These are phyloP conservation scores for Antedon mediterranea DNA, from an alignment of 53 echinoderm and acorn worm species.

Conservation along the genomic window DNA sequence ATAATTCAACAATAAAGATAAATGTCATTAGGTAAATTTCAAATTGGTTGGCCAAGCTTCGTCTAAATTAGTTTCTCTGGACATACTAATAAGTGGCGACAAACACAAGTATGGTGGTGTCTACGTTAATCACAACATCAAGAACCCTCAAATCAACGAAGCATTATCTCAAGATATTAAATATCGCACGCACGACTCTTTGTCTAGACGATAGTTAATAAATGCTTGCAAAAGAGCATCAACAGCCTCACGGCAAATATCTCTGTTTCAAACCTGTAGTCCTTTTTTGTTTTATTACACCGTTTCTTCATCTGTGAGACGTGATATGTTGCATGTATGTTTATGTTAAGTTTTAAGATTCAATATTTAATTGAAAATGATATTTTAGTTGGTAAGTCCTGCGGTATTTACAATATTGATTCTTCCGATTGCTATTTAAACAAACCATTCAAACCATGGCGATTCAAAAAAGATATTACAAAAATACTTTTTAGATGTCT, in stretches of 20 bases:
- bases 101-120: not conserved
- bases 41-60: not conserved
- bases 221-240: not conserved
- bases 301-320: not conserved
- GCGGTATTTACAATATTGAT: not conserved
- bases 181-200: not conserved
- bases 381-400: not conserved
- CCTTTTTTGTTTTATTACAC: not conserved
- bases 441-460: too few relatives aligned
- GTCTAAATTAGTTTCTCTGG: not conserved
- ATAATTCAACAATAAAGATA: not conserved
- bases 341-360: not conserved
- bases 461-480: too few relatives aligned
- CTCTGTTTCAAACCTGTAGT: not conserved
- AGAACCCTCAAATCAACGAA: not conserved
- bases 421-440: not conserved
- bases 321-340: not conserved
- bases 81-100: not conserved
- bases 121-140: not conserved
- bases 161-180: not conserved
- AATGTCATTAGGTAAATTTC: not conserved
- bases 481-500: too few relatives aligned
- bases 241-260: not conserved
- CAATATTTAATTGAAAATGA: not conserved
- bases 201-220: not conserved